phyloP scores from a whole-genome alignment of 2,888 invertebrate species.

The Lingula anatina region DNA sequence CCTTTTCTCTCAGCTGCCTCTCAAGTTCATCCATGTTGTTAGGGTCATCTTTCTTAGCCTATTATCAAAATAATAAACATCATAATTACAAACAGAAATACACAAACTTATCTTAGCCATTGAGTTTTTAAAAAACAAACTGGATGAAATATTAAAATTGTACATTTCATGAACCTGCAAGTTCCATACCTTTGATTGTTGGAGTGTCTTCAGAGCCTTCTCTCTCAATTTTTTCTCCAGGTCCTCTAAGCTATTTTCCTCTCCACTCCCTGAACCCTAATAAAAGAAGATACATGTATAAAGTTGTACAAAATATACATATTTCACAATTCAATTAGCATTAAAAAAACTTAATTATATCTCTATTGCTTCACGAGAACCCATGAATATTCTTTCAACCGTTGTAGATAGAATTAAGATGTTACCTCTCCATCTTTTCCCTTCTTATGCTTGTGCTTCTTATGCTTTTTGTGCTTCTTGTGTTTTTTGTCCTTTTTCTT shows the following conservation, averaged over 20 bases:
- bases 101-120: not conserved
- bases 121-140: too few species aligned
- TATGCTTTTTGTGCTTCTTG: constrained; percentile 31
- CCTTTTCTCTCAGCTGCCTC: constrained; percentile 34
- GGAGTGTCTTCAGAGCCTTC: too few species aligned
- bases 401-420: too few species aligned
- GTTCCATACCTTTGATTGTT: too few species aligned
- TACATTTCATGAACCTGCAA: too few species aligned
- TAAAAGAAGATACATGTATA: not conserved
- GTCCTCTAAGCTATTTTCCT: too few species aligned
- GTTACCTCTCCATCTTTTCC: constrained; percentile 17
- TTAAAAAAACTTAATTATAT: too few species aligned
- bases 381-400: too few species aligned
- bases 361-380: too few species aligned
- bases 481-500: constrained; percentile 30
- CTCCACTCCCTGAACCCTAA: not conserved
- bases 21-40: constrained; percentile 34
- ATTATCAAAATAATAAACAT: constrained; percentile 15
- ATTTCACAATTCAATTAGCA: not conserved
- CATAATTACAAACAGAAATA: not conserved
- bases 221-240: too few species aligned
- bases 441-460: constrained; percentile 30
- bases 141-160: too few species aligned
- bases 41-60: constrained; percentile 15
- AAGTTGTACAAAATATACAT: not conserved